phyloP scores from a whole-genome alignment of 2,888 invertebrate species.

The Neoitamus cyanurus region DNA sequence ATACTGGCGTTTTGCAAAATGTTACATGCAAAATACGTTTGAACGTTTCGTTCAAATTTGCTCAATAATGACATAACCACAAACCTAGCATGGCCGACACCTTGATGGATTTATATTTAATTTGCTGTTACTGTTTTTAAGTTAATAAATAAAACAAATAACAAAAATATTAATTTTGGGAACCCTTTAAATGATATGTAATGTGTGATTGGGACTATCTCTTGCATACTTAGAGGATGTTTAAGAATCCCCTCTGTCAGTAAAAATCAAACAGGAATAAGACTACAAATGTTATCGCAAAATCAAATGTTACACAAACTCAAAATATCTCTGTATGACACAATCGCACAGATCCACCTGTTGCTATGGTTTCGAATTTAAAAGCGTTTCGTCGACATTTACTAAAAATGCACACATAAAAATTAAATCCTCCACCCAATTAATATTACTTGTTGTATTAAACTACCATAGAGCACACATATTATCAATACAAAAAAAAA shows the following conservation, averaged over 20 bases:
- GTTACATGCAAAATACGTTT: conserved; percentile 27
- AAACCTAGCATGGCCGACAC: conserved; percentile 50
- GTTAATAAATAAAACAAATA: not conserved
- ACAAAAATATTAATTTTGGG: not conserved
- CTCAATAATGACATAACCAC: conserved; percentile 47
- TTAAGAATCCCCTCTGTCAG: not conserved
- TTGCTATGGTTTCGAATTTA: not conserved
- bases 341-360: not conserved
- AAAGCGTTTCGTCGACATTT: not conserved
- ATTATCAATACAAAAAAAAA: conserved; percentile 46
- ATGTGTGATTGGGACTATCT: not conserved
- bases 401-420: conserved; percentile 23
- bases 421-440: conserved; percentile 30
- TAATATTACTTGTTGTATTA: conserved; percentile 16
- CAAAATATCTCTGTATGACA: not conserved
- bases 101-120: conserved; percentile 21
- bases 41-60: not conserved
- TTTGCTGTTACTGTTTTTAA: not conserved
- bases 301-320: not conserved
- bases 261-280: not conserved
- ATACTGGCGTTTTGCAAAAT: conserved; percentile 2
- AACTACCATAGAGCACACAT: conserved; percentile 44
- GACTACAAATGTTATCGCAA: not conserved
- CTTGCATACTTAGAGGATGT: not conserved
- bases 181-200: not conserved